Conservation (phyloP, 2,888 invertebrate genomes). For the Coleophora deauratella region DNA sequence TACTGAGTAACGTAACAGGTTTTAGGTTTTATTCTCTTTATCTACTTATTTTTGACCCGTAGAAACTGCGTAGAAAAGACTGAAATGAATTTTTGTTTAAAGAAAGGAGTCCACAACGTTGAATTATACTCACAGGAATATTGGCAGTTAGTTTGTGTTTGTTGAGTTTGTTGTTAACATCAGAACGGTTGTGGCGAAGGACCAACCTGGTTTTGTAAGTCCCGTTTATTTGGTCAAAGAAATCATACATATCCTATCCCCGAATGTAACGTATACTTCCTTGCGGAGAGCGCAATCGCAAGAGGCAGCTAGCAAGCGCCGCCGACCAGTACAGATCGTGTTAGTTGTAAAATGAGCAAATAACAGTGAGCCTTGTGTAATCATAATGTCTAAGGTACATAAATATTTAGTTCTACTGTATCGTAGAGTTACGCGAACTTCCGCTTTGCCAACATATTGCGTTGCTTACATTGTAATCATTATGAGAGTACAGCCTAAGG, state of each 20-base stretch:
- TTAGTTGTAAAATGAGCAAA: constrained; percentile 42
- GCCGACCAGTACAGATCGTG: constrained; percentile 37
- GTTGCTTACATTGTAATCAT: constrained; percentile 71
- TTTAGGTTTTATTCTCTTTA: constrained; percentile 40
- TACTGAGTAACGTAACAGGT: constrained; percentile 47
- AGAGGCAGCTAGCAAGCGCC: constrained; percentile 26
- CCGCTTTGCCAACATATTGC: constrained; percentile 72
- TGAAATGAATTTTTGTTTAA: constrained; percentile 37
- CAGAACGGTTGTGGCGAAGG: constrained; percentile 56
- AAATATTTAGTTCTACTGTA: constrained; percentile 71
- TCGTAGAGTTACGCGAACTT: constrained; percentile 70
- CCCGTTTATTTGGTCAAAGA: constrained; percentile 45
- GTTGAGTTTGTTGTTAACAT: constrained; percentile 41
- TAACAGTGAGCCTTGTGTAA: constrained; percentile 67
- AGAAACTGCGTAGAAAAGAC: constrained; percentile 70
- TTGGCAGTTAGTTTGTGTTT: constrained; percentile 51
- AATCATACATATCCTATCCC: constrained; percentile 69
- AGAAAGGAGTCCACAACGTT: constrained; percentile 50
- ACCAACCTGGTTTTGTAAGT: constrained; percentile 51
- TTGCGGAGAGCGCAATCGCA: constrained; percentile 29
- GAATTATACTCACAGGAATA: constrained; percentile 54
- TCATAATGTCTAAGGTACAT: constrained; percentile 71
- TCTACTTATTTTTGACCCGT: constrained; percentile 55
- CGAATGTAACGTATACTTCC: constrained; percentile 48
- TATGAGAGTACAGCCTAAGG: constrained; percentile 73